Evolutionary conservation across 2,113 vertebrate genomes (phyloP).

Genomic region (human (Homo sapiens)): GRCh38 chr5:78405501-78406000

Average conservation of each 20-base stretch:
- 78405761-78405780: not conserved
- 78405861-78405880: not conserved
- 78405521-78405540: not conserved
- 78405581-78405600: not conserved
- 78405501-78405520: not conserved
- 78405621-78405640: not conserved
- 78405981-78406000: not conserved
- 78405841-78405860: not conserved
- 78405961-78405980: not conserved
- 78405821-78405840: not conserved
- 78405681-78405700: not conserved
- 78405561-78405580: not conserved
- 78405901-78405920: slow-evolving; percentile 16
- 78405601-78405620: not conserved
- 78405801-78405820: not conserved
- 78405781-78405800: not conserved
- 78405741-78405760: not conserved
- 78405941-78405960: not conserved
- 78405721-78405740: not conserved
- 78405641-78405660: not conserved
- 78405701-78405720: not conserved
- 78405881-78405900: slow-evolving; percentile 9
- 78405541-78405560: not conserved
- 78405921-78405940: not conserved
- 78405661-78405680: not conserved